Evolutionary conservation across 2,888 invertebrate genomes (phyloP).

Genomic region (Apodemia zela): DNA sequence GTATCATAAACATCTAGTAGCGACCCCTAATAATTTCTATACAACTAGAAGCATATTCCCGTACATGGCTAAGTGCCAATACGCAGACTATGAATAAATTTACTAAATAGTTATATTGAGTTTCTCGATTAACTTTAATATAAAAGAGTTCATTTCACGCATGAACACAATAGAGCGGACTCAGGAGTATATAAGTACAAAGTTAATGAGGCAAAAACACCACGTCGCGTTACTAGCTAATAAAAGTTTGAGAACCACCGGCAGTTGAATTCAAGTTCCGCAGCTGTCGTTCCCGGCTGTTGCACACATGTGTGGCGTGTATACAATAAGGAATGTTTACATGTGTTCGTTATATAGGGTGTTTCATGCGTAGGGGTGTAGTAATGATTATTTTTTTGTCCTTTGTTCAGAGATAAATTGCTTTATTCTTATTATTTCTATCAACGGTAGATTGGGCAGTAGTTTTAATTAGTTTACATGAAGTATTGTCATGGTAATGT

Average conservation of each 20-base stretch:
- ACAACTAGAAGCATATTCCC: no score
- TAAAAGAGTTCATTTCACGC: slow-evolving; percentile 7
- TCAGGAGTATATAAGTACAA: background rate
- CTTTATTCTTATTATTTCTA: slow-evolving; percentile 36
- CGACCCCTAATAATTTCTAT: no score
- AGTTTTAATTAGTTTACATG: slow-evolving; percentile 19
- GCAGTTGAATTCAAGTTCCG: slow-evolving; percentile 61
- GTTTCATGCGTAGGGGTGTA: slow-evolving; percentile 37
- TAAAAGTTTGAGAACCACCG: slow-evolving; percentile 66
- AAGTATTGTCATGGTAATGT: slow-evolving; percentile 15
- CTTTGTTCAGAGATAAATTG: slow-evolving; percentile 39
- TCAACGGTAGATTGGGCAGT: slow-evolving; percentile 20
- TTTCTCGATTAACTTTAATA: background rate
- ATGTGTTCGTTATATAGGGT: slow-evolving; percentile 36
- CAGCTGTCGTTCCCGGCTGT: slow-evolving; percentile 67
- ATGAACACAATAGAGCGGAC: background rate
- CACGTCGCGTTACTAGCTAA: slow-evolving; percentile 32
- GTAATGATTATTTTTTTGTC: slow-evolving; percentile 39
- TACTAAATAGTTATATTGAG: no score
- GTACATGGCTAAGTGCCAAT: no score
- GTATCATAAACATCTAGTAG: no score
- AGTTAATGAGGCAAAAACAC: slow-evolving; percentile 11
- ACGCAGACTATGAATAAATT: no score
- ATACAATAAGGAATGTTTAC: slow-evolving; percentile 34
- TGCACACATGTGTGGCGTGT: slow-evolving; percentile 38